Percentiles rank a stretch among this genome's conserved stretches.
Conservation (phyloP, 2,797 vertebrate species). For the Gallinago stenura region DNA sequence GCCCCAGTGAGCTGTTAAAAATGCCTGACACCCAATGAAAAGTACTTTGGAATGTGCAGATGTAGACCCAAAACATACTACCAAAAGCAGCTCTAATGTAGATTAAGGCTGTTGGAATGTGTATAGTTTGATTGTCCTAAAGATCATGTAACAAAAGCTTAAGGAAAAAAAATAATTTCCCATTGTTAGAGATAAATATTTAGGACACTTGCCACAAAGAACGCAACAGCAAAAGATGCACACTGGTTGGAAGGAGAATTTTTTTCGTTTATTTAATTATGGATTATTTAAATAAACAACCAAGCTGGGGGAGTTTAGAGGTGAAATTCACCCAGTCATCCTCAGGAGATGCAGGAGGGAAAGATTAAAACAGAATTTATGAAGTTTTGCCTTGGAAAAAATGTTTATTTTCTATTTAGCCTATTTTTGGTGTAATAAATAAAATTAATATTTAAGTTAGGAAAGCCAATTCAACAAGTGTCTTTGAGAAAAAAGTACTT, state of each 20-base stretch:
- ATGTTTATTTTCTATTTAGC: background rate
- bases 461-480: background rate
- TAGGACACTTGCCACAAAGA: background rate
- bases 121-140: background rate
- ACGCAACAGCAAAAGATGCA: background rate
- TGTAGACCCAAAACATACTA: background rate
- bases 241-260: background rate
- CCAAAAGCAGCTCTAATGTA: background rate
- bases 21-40: background rate
- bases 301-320: background rate
- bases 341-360: background rate
- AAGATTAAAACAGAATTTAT: background rate
- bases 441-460: background rate
- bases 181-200: background rate
- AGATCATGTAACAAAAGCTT: background rate
- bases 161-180: background rate
- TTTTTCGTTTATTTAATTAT: background rate
- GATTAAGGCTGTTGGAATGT: background rate
- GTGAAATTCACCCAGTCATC: background rate
- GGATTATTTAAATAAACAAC: background rate
- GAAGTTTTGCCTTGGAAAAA: background rate
- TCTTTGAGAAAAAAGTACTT: background rate
- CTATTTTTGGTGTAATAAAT: background rate
- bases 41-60: background rate
- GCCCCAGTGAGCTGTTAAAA: slow-evolving; percentile 3